Conservation (phyloP, 2,888 invertebrate genomes). For the Diplolepis rosae region DNA sequence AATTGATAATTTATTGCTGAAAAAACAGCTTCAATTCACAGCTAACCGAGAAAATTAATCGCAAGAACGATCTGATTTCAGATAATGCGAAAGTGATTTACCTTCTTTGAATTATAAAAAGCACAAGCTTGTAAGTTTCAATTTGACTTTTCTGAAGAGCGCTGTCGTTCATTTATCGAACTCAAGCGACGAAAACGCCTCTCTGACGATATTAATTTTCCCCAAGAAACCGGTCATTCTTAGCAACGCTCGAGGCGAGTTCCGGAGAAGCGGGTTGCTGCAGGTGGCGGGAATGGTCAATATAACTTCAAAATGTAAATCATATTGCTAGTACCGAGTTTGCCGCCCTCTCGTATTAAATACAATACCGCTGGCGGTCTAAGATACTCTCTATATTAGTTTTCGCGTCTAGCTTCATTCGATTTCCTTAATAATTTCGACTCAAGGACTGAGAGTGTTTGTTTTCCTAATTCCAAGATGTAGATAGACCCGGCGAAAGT, state of each 20-base stretch:
- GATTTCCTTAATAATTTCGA: constrained; percentile 50
- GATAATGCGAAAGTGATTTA: neutral
- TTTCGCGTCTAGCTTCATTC: constrained; percentile 53
- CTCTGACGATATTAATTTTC: constrained; percentile 64
- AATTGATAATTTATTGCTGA: too few relatives aligned
- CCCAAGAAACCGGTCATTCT: constrained; percentile 64
- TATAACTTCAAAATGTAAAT: constrained; percentile 73
- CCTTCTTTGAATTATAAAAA: neutral
- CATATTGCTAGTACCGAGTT: constrained; percentile 67
- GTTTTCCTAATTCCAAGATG: neutral
- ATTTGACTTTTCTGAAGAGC: neutral
- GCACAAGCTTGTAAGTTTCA: neutral
- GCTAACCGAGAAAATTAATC: too few relatives aligned
- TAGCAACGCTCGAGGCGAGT: constrained; percentile 54
- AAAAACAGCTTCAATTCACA: too few relatives aligned
- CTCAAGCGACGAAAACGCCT: constrained; percentile 26
- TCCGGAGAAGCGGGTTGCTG: constrained; percentile 60
- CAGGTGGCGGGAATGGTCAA: constrained; percentile 73
- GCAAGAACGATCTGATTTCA: too few relatives aligned
- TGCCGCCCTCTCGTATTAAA: constrained; percentile 53
- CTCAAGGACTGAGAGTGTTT: constrained; percentile 24
- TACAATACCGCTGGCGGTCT: constrained; percentile 41
- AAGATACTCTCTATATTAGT: constrained; percentile 55
- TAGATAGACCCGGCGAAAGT: too few relatives aligned
- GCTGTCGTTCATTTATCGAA: constrained; percentile 11